Percentiles rank a stretch among this genome's conserved stretches.
phyloP scores from a whole-genome alignment of 1,140 invertebrate genomes.

The Watersipora subatra region DNA sequence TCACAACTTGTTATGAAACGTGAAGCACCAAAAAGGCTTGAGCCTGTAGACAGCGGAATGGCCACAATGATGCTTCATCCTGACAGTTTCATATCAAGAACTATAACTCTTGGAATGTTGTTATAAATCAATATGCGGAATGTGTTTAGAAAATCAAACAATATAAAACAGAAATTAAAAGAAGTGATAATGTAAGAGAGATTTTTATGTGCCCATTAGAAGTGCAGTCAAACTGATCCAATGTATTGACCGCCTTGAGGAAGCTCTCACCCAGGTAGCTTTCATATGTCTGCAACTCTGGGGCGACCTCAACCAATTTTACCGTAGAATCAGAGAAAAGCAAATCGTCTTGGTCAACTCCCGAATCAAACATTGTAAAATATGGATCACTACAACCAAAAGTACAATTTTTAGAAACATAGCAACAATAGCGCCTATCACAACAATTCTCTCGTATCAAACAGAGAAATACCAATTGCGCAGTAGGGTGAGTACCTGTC shows the following conservation, averaged over 20 bases:
- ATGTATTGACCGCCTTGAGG: constrained; percentile 22
- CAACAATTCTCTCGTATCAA: neutral
- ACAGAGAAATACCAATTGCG: neutral
- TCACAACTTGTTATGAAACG: too few relatives aligned
- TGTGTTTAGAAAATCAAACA: too few relatives aligned
- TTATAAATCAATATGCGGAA: too few relatives aligned
- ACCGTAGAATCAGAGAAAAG: constrained; percentile 37
- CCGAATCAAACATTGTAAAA: constrained; percentile 37
- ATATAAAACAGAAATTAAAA: too few relatives aligned
- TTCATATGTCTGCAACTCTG: constrained; percentile 22
- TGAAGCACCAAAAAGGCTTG: too few relatives aligned
- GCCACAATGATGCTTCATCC: too few relatives aligned
- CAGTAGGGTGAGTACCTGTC: constrained; percentile 27
- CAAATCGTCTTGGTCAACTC: constrained; percentile 31
- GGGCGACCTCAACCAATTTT: constrained; percentile 21
- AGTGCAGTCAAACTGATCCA: constrained; percentile 24
- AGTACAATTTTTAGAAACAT: constrained; percentile 6
- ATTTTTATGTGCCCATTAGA: neutral
- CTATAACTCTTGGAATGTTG: too few relatives aligned
- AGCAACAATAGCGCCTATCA: neutral
- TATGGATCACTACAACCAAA: constrained; percentile 26
- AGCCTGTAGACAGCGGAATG: too few relatives aligned
- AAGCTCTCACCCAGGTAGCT: constrained; percentile 25
- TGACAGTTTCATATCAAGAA: too few relatives aligned
- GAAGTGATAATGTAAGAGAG: too few relatives aligned